A percentile compares a stretch with the other conserved stretches of the same genome.
Conservation (phyloP, 2,888 invertebrate species). For the Ormyrus rosae region DNA sequence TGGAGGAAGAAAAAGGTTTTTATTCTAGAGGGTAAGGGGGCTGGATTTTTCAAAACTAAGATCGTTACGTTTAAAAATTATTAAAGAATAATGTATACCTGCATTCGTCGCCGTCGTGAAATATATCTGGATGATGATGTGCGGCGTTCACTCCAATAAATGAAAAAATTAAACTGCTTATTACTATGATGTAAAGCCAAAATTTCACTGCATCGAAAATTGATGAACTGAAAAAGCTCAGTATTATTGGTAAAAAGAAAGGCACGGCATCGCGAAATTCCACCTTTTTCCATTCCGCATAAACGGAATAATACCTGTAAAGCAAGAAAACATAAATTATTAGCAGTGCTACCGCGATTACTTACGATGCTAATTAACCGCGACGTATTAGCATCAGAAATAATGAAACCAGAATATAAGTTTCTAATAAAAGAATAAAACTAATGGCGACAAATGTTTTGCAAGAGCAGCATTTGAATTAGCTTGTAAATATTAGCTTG, state of each 20-base stretch:
- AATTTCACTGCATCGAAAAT: conserved; percentile 72
- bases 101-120: conserved; percentile 86
- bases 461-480: too few species aligned
- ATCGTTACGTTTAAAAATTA: background rate
- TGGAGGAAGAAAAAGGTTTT: too few species aligned
- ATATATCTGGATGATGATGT: conserved; percentile 88
- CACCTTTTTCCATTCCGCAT: conserved; percentile 56
- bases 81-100: conserved; percentile 73
- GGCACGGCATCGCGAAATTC: conserved; percentile 69
- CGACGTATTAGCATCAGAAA: too few species aligned
- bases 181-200: conserved; percentile 79
- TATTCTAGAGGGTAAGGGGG: too few species aligned
- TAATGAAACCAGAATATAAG: too few species aligned
- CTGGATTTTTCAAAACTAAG: too few species aligned
- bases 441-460: too few species aligned
- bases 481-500: too few species aligned
- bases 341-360: too few species aligned
- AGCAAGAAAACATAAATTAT: background rate
- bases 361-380: too few species aligned
- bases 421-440: too few species aligned
- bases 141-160: conserved; percentile 84
- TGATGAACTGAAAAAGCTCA: conserved; percentile 72
- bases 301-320: conserved; percentile 64
- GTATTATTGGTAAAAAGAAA: conserved; percentile 75
- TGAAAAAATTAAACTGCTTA: conserved; percentile 80